Conservation (phyloP, 2,113 vertebrate genomes). For the Zootoca vivipara region DNA sequence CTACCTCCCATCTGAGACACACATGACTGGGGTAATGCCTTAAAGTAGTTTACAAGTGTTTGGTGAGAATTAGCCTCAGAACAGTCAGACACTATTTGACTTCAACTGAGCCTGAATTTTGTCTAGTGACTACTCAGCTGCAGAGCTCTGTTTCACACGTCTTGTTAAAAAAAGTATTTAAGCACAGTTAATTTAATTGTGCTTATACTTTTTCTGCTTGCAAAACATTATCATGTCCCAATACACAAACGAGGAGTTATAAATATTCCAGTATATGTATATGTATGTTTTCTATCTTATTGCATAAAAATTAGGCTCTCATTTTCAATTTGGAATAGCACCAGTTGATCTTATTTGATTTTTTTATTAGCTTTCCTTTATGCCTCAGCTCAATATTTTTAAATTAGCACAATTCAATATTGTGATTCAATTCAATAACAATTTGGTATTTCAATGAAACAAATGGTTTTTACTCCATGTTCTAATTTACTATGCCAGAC, state of each 20-base stretch:
- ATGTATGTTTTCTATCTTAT: background rate
- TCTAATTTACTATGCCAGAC: constrained; percentile 13
- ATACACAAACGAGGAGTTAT: background rate
- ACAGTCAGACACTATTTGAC: background rate
- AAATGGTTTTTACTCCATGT: constrained; percentile 26
- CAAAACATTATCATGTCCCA: background rate
- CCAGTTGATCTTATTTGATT: constrained; percentile 16
- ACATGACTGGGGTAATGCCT: background rate
- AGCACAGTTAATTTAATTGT: background rate
- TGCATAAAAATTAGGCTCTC: background rate
- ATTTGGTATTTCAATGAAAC: constrained; percentile 12
- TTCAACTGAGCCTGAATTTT: background rate
- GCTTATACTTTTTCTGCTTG: background rate
- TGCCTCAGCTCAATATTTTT: constrained; percentile 33
- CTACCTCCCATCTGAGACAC: background rate
- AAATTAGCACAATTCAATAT: constrained; percentile 42
- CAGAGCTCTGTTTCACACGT: background rate
- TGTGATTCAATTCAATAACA: constrained; percentile 23
- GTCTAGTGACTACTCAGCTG: background rate
- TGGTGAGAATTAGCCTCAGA: background rate
- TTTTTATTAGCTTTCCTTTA: constrained; percentile 20
- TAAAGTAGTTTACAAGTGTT: background rate
- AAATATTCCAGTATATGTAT: background rate
- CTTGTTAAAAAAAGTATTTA: background rate
- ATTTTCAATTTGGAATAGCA: background rate